A percentile compares a stretch with the other conserved stretches of the same genome.
Conservation (phyloP, 2,888 invertebrate species). For the Parascotia fuliginaria region DNA sequence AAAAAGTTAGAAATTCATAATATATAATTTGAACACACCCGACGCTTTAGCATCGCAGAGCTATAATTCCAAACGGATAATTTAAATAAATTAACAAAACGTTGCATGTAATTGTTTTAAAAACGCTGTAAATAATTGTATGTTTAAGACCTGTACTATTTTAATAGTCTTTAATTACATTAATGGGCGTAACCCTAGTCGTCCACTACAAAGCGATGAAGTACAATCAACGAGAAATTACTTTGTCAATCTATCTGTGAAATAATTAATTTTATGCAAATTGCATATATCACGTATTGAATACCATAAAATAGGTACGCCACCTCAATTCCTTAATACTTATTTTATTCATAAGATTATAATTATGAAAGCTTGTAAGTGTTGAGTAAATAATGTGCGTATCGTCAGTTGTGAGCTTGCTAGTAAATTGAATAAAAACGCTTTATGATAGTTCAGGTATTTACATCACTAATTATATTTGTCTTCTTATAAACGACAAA, state of each 20-base stretch:
- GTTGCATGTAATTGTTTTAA: constrained; percentile 41
- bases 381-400: no score
- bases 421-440: no score
- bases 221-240: constrained; percentile 3
- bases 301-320: no score
- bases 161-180: constrained; percentile 45
- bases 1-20: constrained; percentile 30
- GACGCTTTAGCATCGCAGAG: constrained; percentile 16
- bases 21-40: constrained; percentile 12
- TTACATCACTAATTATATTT: no score
- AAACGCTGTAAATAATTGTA: constrained; percentile 44
- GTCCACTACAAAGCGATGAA: constrained; percentile 19
- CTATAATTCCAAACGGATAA: constrained; percentile 38
- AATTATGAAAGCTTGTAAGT: no score
- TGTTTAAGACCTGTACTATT: constrained; percentile 36
- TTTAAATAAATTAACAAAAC: constrained; percentile 47
- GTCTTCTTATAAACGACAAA: no score
- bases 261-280: no score
- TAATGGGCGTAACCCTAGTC: constrained; percentile 15
- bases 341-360: no score
- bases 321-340: no score
- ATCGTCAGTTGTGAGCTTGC: no score
- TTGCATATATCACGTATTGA: no score
- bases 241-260: not conserved
- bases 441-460: no score